Evolutionary conservation across 2,888 invertebrate genomes (phyloP), one percentile per base, ranked within the genome.

Genomic region (Drosophila mercatorum): DNA sequence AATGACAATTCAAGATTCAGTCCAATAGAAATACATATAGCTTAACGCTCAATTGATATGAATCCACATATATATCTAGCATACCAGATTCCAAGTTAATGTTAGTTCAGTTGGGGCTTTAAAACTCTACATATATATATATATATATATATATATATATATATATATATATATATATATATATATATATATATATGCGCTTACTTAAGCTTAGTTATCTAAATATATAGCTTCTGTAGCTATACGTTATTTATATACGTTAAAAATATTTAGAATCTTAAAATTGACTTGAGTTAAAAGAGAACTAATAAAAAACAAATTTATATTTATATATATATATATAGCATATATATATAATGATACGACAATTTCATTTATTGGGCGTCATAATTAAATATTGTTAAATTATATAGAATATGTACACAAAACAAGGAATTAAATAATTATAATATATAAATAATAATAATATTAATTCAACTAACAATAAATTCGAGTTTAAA

Each of bases 361-460:
- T 70, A 86, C 72, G 81, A 83, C 83, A 78, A 68, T 66, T 73
- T 83, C 87, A 83, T 88, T 83, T 88, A 86, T 84, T 83, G 72
- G 87, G 73, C 59, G 84, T 79, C 82, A 87, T 64, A 84, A 84
- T 79, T 51, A 51, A 83, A 71, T 83, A 65, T 72, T 44, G 28
- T 75, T 55, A 73, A 88, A 88, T 87, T 53, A 84, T 84, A 84
- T 14, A 53, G 36, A 61, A 71, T 89, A 89, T 83, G 44, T 89
- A 88, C 87, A 87, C 75, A 89, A 51, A 78, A 87, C 76, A 77
- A 68, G 66, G 38, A 47, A 56, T 38, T 40, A 53, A 53, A 53
- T 89, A 78, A 80, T 78, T 17, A 51, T n/a, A 49, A 49, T 49
- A 31, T 78, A 87, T 81, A 88, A 85, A 85, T 85, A 77, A 75